Evolutionary conservation across 1,140 invertebrate species (phyloP).

Genomic region (Orius laevigatus): DNA sequence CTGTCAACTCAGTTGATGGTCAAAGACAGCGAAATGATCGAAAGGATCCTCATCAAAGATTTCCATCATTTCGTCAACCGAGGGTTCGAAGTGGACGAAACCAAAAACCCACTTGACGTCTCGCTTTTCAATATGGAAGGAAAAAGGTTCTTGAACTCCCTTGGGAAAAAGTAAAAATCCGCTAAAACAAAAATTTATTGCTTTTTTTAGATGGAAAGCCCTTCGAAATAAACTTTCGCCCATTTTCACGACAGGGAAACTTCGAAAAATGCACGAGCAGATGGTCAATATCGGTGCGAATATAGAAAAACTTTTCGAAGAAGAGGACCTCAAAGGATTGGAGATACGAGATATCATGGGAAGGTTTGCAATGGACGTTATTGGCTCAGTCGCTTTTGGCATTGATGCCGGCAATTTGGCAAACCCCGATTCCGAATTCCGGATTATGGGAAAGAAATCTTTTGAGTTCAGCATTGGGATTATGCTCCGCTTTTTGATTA

Average conservation of each 20-base stretch:
- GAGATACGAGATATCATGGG: background rate
- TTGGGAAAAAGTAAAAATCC: too few relatives aligned
- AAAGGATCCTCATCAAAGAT: constrained; percentile 35
- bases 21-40: too few relatives aligned
- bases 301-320: too few relatives aligned
- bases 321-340: background rate
- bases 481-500: constrained; percentile 13
- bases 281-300: background rate
- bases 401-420: too few relatives aligned
- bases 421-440: too few relatives aligned
- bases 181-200: too few relatives aligned
- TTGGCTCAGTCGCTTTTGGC: background rate
- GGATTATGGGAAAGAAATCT: constrained; percentile 17
- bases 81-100: constrained; percentile 24
- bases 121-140: background rate
- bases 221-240: constrained; percentile 6
- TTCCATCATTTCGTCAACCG: constrained; percentile 38
- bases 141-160: too few relatives aligned
- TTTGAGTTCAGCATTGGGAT: constrained; percentile 23
- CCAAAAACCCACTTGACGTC: constrained; percentile 6
- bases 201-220: too few relatives aligned
- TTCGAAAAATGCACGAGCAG: constrained; percentile 4
- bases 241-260: constrained; percentile 6
- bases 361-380: constrained; percentile 6
- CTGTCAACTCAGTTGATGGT: too few relatives aligned